Conservation (phyloP, 2,888 invertebrate genomes). For the Tipula confusa region DNA sequence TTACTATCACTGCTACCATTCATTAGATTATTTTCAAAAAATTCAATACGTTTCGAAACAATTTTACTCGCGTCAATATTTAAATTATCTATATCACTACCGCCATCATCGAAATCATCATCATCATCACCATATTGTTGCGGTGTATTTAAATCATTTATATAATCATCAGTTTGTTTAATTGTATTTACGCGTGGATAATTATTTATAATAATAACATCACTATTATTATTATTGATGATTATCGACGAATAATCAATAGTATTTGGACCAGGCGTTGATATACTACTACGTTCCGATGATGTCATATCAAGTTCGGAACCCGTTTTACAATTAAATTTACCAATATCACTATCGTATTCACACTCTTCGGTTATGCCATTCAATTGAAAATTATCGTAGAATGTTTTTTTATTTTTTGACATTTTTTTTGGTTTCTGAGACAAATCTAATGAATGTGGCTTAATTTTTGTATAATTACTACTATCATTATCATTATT, state of each 20-base stretch:
- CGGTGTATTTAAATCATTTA: constrained; percentile 35
- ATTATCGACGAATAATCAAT: not conserved
- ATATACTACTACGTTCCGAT: constrained; percentile 33
- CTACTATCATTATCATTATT: not conserved
- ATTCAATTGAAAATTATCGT: constrained; percentile 32
- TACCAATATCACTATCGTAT: constrained; percentile 37
- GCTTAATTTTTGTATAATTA: constrained; percentile 20
- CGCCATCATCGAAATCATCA: not conserved
- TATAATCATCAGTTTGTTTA: not conserved
- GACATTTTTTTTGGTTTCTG: constrained; percentile 33
- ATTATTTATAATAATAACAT: constrained; percentile 13
- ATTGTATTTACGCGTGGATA: not conserved
- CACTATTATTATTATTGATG: constrained; percentile 5
- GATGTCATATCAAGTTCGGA: constrained; percentile 27
- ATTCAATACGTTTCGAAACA: constrained; percentile 47
- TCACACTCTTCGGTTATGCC: constrained; percentile 36
- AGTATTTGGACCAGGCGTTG: constrained; percentile 7
- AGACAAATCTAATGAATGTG: constrained; percentile 34
- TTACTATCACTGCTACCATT: constrained; percentile 13
- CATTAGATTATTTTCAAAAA: constrained; percentile 43
- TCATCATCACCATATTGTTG: not conserved
- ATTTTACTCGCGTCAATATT: constrained; percentile 36
- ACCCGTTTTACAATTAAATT: constrained; percentile 34
- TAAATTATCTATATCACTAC: constrained; percentile 28
- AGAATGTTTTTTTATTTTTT: not conserved